phyloP scores from a whole-genome alignment of 2,113 vertebrate species.

The Gracilinanus agilis region DNA sequence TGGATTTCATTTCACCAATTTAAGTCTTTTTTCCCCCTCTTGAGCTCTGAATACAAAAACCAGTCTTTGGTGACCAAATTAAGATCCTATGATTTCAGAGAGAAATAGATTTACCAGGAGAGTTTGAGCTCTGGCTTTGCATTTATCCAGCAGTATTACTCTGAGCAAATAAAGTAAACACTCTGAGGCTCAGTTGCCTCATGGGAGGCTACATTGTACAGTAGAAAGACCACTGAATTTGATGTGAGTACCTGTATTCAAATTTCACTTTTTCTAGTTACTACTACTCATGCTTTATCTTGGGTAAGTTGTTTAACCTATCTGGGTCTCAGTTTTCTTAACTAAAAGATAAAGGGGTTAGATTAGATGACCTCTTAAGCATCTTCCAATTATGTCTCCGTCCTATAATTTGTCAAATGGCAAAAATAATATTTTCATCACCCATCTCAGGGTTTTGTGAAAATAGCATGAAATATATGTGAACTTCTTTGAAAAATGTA shows the following conservation, averaged over 20 bases:
- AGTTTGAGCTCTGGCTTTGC: background rate
- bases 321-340: background rate
- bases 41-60: constrained; percentile 8
- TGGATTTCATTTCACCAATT: background rate
- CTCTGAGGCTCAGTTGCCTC: background rate
- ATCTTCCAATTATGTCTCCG: background rate
- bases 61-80: background rate
- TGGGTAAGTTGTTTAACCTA: background rate
- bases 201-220: background rate
- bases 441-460: background rate
- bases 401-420: background rate
- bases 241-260: background rate
- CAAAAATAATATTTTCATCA: background rate
- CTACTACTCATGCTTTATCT: background rate
- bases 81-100: constrained; percentile 26
- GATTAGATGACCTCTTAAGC: background rate
- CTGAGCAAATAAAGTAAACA: background rate
- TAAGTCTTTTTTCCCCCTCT: background rate
- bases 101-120: background rate
- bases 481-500: background rate
- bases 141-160: background rate
- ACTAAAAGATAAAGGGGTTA: background rate
- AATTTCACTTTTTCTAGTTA: background rate
- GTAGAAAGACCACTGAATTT: background rate
- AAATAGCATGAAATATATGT: background rate